phyloP scores from a whole-genome alignment of 2,797 vertebrate species.

The Salmo trutta region DNA sequence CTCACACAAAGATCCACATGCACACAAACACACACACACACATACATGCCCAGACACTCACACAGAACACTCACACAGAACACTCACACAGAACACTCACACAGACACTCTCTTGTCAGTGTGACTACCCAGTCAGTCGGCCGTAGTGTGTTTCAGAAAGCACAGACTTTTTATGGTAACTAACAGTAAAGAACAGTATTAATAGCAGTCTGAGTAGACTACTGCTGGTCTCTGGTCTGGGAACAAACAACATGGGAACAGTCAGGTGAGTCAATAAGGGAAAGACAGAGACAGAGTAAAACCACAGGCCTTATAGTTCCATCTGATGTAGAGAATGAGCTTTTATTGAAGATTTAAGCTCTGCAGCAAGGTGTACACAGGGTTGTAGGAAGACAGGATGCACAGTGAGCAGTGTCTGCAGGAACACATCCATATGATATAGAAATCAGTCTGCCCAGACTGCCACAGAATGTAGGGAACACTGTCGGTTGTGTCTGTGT shows the following conservation, averaged over 20 bases:
- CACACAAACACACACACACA: no score
- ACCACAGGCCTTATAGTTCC: conserved; percentile 19
- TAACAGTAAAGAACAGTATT: conserved; percentile 46
- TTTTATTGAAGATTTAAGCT: background rate
- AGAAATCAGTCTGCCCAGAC: no score
- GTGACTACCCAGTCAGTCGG: background rate
- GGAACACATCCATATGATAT: no score
- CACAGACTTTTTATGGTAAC: conserved; percentile 42
- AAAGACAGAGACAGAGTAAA: conserved; percentile 53
- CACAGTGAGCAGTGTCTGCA: background rate
- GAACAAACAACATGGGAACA: conserved; percentile 58
- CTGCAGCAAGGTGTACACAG: background rate
- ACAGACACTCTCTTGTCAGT: background rate
- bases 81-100: no score
- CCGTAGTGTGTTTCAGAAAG: background rate
- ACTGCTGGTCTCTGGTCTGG: conserved; percentile 41
- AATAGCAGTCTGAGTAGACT: conserved; percentile 63
- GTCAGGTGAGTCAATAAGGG: conserved; percentile 70
- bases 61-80: no score
- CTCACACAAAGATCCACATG: conserved; percentile 13
- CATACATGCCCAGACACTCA: background rate
- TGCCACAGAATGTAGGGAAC: no score
- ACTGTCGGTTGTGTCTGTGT: no score
- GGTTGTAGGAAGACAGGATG: background rate
- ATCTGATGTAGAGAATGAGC: background rate